Evolutionary conservation across 2,888 invertebrate genomes (phyloP).

Genomic region (Macrophya alboannulata): DNA sequence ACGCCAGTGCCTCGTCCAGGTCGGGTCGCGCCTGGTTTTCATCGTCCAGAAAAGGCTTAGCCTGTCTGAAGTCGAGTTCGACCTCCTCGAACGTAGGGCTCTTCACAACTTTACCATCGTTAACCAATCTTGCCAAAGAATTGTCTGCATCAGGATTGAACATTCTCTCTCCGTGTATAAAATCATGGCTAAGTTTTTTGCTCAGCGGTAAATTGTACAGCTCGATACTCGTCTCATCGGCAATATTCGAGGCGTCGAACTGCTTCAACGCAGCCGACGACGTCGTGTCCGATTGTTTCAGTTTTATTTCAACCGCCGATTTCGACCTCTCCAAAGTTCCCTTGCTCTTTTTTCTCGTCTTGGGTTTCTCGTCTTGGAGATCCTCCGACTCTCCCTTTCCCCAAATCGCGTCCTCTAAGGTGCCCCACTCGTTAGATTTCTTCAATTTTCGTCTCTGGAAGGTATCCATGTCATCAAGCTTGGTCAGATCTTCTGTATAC

Average conservation of each 20-base stretch:
- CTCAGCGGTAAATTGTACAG: conserved; percentile 75
- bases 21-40: conserved; percentile 59
- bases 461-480: conserved; percentile 85
- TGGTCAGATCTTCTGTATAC: conserved; percentile 76
- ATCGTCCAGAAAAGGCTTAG: conserved; percentile 64
- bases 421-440: conserved; percentile 90
- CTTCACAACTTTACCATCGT: conserved; percentile 73
- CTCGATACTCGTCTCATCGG: conserved; percentile 69
- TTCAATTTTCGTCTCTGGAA: conserved; percentile 87
- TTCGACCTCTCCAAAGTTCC: conserved; percentile 85
- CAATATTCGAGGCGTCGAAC: conserved; percentile 62
- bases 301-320: conserved; percentile 84
- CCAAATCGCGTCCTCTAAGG: conserved; percentile 89
- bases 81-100: conserved; percentile 71
- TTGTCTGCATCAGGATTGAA: conserved; percentile 75
- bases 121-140: conserved; percentile 74
- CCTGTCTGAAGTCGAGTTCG: conserved; percentile 72
- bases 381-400: conserved; percentile 80
- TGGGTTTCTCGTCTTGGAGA: conserved; percentile 64
- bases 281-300: conserved; percentile 78
- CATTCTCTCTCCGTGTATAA: conserved; percentile 72
- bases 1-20: conserved; percentile 71
- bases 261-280: conserved; percentile 53
- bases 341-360: conserved; percentile 69
- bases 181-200: conserved; percentile 72